phyloP scores from a whole-genome alignment of 2,113 vertebrate genomes.

The Urocolius indicus region DNA sequence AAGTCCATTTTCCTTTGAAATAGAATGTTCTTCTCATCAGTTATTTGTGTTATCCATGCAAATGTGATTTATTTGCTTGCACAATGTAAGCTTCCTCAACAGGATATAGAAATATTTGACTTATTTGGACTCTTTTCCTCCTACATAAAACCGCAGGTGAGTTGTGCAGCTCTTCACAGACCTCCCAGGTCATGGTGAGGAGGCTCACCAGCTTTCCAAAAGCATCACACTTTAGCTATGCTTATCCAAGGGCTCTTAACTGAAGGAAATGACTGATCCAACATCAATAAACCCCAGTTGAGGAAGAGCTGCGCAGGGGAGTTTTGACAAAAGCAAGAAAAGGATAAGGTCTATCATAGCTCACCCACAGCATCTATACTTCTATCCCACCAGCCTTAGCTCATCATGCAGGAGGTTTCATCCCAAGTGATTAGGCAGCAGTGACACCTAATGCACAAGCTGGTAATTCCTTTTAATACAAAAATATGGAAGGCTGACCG shows the following conservation, averaged over 20 bases:
- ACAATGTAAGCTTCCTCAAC: not conserved
- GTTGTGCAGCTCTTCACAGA: not conserved
- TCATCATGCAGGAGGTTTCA: not conserved
- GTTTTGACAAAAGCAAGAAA: not conserved
- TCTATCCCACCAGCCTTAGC: not conserved
- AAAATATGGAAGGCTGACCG: not conserved
- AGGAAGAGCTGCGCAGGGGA: not conserved
- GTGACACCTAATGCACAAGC: conserved; percentile 50
- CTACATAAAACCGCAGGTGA: not conserved
- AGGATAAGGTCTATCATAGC: not conserved
- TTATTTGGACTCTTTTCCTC: rapidly evolving
- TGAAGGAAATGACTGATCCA: not conserved
- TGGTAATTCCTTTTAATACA: not conserved
- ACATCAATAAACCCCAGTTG: not conserved
- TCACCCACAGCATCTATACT: not conserved
- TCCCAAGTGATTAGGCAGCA: conserved; percentile 41
- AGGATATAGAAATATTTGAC: not conserved
- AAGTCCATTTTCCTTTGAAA: not conserved
- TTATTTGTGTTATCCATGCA: not conserved
- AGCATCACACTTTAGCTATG: not conserved
- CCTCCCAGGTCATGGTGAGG: rapidly evolving
- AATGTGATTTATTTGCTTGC: not conserved
- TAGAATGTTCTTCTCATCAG: not conserved
- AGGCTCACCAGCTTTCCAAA: not conserved
- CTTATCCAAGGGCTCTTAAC: not conserved